phyloP scores from a whole-genome alignment of 2,888 invertebrate species.

The Choristoneura rosaceana region DNA sequence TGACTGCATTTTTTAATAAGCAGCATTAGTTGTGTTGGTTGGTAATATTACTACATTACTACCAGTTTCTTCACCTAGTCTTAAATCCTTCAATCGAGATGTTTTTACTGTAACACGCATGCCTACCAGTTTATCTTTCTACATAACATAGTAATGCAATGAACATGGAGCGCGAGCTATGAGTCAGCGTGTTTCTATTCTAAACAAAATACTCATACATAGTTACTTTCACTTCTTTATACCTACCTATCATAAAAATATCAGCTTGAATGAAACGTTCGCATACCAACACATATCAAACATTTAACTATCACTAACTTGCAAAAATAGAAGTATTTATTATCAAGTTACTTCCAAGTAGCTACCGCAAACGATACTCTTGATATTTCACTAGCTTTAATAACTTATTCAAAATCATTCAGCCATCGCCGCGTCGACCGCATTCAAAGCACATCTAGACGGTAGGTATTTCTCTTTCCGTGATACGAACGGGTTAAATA shows the following conservation, averaged over 20 bases:
- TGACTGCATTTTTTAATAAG: too few relatives aligned
- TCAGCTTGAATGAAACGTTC: too few relatives aligned
- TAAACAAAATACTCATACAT: not conserved
- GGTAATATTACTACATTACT: too few relatives aligned
- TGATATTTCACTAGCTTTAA: not conserved
- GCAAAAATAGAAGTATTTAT: not conserved
- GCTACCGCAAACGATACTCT: not conserved
- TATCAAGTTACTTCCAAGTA: not conserved
- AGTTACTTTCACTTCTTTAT: too few relatives aligned
- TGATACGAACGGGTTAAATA: conserved; percentile 16
- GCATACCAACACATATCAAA: not conserved
- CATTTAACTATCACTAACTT: not conserved
- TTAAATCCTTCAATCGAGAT: not conserved
- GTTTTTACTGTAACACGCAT: not conserved
- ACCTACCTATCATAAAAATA: too few relatives aligned
- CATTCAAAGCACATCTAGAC: conserved; percentile 22
- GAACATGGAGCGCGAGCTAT: not conserved
- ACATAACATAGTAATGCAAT: not conserved
- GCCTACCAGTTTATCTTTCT: not conserved
- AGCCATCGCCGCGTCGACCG: not conserved
- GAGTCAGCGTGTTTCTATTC: not conserved
- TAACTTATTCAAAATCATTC: not conserved
- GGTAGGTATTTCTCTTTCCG: conserved; percentile 13
- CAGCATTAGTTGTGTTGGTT: too few relatives aligned
- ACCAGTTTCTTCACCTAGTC: not conserved